phyloP scores from a whole-genome alignment of 2,113 vertebrate species.

The Etheostoma spectabile region DNA sequence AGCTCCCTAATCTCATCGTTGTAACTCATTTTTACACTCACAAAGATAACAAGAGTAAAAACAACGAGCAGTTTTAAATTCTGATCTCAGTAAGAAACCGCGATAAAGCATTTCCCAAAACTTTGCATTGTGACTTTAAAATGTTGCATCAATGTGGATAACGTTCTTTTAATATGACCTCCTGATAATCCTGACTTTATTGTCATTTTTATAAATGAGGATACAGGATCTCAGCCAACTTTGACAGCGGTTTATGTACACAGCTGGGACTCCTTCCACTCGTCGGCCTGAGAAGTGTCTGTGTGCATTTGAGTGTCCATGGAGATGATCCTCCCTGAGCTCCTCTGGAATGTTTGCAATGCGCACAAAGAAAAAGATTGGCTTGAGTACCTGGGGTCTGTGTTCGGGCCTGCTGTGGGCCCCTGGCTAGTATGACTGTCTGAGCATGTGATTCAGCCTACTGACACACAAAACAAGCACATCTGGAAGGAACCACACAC shows the following conservation, averaged over 20 bases:
- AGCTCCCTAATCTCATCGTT: background rate
- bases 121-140: background rate
- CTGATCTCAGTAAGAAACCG: background rate
- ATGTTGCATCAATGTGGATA: background rate
- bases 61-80: background rate
- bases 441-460: slow-evolving; percentile 27
- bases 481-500: slow-evolving; percentile 44
- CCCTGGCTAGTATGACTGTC: slow-evolving; percentile 46
- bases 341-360: slow-evolving; percentile 84
- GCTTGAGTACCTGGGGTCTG: slow-evolving; percentile 68
- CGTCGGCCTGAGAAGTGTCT: slow-evolving; percentile 48
- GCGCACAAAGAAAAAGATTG: slow-evolving; percentile 60
- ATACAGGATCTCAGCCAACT: slow-evolving; percentile 37
- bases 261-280: slow-evolving; percentile 74
- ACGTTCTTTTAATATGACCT: background rate
- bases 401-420: slow-evolving; percentile 59
- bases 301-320: slow-evolving; percentile 67
- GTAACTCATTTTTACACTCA: background rate
- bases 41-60: background rate
- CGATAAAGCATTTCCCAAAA: background rate
- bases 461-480: slow-evolving; percentile 41
- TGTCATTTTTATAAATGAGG: background rate
- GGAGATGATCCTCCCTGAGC: slow-evolving; percentile 78
- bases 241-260: slow-evolving; percentile 66
- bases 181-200: background rate